Conservation (phyloP, 2,888 invertebrate genomes). For the Philopedon plagiatum region DNA sequence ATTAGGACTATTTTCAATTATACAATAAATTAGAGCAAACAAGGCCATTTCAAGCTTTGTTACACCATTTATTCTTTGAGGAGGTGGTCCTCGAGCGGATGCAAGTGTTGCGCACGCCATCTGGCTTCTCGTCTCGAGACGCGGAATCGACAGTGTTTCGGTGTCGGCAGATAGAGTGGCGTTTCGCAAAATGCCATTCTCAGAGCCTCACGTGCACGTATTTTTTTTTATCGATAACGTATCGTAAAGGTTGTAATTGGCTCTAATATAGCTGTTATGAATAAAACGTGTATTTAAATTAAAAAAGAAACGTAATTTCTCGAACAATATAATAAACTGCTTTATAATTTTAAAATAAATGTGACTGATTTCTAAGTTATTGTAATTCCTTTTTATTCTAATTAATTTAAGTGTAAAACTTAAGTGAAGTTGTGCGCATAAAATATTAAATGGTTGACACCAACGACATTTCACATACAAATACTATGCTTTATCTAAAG, state of each 20-base stretch:
- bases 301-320: background rate
- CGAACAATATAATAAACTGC: background rate
- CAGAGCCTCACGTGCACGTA: slow-evolving; percentile 38
- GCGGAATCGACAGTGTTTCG: slow-evolving; percentile 48
- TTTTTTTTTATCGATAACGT: slow-evolving; percentile 8
- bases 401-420: background rate
- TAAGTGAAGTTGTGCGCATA: background rate
- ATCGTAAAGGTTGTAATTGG: slow-evolving; percentile 3
- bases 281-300: background rate
- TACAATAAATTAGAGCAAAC: background rate
- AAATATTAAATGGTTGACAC: background rate
- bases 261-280: background rate
- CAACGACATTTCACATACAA: background rate
- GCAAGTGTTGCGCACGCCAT: slow-evolving; percentile 55
- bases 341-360: background rate
- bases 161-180: slow-evolving; percentile 44
- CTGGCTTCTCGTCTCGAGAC: slow-evolving; percentile 24
- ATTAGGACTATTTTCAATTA: too few species aligned
- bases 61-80: slow-evolving; percentile 15
- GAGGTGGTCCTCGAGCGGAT: slow-evolving; percentile 34
- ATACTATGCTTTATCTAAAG: background rate
- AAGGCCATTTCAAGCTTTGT: slow-evolving; percentile 7
- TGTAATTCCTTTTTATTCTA: background rate
- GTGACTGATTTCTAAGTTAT: background rate
- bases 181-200: slow-evolving; percentile 28